Base-by-base conservation (phyloP, 2,888 invertebrate genomes). In the Seira sanloemensis region DNA sequence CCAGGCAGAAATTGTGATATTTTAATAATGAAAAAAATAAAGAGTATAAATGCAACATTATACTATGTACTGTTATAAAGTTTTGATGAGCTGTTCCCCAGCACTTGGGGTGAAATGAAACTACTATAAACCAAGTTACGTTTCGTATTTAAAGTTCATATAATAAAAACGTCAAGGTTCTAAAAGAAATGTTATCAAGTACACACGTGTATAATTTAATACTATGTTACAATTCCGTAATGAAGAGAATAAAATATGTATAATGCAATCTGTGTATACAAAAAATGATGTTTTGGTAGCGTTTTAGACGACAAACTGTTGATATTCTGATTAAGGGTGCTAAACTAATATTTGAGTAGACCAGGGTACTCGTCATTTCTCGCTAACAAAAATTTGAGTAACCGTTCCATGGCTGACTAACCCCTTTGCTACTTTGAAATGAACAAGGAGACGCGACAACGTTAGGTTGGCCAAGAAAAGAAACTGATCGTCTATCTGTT, bases 1-100 rank as follows among this genome's bases (percentile, higher is more conserved):
- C 83, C 83, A 84, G 83, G 83, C 83, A 77, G 83, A 84, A 78
- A 84, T 84, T 84, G 83, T 84, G 83, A 84, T 84, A 84, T 84
- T 84, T 84, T 84, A 84, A 84, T 84, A 84, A 73, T 83, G 83
- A 83, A 37, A 37, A n/a, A 37, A 37, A 37, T 37, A 37, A 12
- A 37, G 37, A 37, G 5, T 12, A 50, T 50, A 50, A 50, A 50
- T 50, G n/a, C n/a, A 50, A 7, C 16, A n/a, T n/a, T n/a, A n/a
- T n/a, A n/a, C n/a, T n/a, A n/a, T n/a, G n/a, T 50, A 50, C 16
- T 12, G 50, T 50, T 50, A n/a, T n/a, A 50, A 50, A 2, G 50
- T 50, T 50, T n/a, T 50, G 78, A 84, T 77, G 83, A 84, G 83
- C 83, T 84, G 83, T 78, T 84, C 78, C 83, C 78, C 83, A 46